Evolutionary conservation across 2,888 invertebrate genomes (phyloP).

Genomic region (Dioctria rufipes): DNA sequence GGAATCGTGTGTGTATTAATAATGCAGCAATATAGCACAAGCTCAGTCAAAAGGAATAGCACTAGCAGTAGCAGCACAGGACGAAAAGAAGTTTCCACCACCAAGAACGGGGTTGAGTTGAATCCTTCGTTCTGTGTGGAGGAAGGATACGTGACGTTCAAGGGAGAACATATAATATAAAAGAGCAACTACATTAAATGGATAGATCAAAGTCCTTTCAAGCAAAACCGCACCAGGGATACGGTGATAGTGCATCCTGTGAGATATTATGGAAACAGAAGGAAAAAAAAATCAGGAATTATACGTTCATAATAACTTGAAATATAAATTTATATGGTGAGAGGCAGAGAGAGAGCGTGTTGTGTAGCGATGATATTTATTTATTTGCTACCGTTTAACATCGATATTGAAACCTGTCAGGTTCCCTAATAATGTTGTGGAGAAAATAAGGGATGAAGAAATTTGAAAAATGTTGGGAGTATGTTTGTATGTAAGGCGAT

Average conservation of each 20-base stretch:
- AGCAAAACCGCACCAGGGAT: slow-evolving; percentile 1
- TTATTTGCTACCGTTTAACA: neutral
- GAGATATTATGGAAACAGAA: neutral
- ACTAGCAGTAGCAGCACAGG: no score
- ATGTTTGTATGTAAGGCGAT: no score
- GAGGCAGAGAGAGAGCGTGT: neutral
- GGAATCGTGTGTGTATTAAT: neutral
- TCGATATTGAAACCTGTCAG: slow-evolving; percentile 23
- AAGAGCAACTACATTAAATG: neutral
- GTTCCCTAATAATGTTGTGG: slow-evolving; percentile 3
- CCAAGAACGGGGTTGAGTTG: no score
- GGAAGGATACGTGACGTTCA: neutral
- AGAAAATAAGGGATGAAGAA: neutral
- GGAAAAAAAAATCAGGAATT: slow-evolving; percentile 19
- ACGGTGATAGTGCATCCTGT: neutral
- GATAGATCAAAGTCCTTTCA: slow-evolving; percentile 23
- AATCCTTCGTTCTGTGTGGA: no score
- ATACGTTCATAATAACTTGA: slow-evolving; percentile 29
- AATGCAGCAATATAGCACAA: neutral
- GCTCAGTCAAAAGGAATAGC: no score
- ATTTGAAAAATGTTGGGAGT: no score
- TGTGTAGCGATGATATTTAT: neutral
- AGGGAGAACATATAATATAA: neutral
- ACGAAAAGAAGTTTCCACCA: no score
- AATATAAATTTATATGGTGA: neutral